These are phyloP conservation scores for Apostichopus californicus DNA, from an alignment of 35 echinoderm and acorn worm species.

Conservation along the genomic window DNA sequence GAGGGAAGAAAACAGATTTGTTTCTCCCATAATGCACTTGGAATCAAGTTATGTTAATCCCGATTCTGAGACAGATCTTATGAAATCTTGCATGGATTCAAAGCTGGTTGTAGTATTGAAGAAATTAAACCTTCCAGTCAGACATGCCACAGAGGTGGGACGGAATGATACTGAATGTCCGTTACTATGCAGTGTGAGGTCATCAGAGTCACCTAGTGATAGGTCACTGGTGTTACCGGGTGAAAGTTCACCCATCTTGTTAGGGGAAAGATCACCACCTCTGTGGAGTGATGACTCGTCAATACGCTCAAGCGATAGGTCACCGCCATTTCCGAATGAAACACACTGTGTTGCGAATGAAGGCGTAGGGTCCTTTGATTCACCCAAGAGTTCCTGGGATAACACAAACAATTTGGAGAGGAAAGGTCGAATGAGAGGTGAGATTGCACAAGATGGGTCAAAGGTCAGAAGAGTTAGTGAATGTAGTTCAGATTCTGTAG, in stretches of 20 bases:
- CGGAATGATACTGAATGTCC: not conserved
- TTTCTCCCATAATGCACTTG: too few species aligned
- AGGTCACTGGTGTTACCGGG: not conserved
- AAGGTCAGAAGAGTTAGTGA: slow-evolving; percentile 11
- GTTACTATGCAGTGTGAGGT: not conserved
- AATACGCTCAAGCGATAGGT: not conserved
- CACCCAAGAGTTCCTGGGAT: not conserved
- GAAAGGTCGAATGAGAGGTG: not conserved
- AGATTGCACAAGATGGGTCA: not conserved
- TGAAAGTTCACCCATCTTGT: not conserved
- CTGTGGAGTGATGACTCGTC: not conserved
- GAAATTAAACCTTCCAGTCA: not conserved
- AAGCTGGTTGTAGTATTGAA: not conserved
- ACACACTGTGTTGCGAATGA: not conserved
- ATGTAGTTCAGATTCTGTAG: slow-evolving; percentile 5
- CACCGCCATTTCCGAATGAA: not conserved
- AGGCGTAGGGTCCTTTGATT: not conserved
- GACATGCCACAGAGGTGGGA: not conserved
- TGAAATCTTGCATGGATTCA: not conserved
- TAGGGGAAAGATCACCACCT: not conserved
- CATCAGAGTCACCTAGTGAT: not conserved
- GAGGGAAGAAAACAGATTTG: too few species aligned
- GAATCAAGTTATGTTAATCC: not conserved
- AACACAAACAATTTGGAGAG: not conserved
- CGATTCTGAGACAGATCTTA: not conserved